These are phyloP conservation scores for Thecophora atra DNA, from an alignment of 2,888 invertebrate species.

Conservation along the genomic window DNA sequence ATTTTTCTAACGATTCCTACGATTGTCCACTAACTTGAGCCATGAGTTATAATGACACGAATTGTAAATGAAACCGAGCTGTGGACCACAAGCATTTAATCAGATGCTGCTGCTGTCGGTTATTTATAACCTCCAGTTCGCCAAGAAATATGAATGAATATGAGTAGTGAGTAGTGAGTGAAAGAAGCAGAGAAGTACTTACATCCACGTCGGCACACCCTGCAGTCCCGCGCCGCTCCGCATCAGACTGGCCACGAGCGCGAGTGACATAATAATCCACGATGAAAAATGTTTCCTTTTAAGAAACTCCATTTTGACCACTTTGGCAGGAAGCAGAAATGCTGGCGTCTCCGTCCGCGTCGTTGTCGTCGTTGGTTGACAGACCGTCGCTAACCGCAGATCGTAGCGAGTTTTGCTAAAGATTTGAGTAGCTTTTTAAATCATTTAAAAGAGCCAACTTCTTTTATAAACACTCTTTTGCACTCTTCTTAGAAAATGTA, in stretches of 20 bases:
- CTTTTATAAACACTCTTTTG: background rate
- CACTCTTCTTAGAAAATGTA: background rate
- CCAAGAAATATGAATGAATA: background rate
- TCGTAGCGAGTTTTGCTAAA: background rate
- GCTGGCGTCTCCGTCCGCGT: background rate
- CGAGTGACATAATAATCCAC: slow-evolving; percentile 61
- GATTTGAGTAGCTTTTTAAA: background rate
- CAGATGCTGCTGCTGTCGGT: background rate
- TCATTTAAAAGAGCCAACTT: background rate
- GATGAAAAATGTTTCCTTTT: slow-evolving; percentile 62
- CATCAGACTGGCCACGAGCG: slow-evolving; percentile 54
- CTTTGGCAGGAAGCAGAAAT: slow-evolving; percentile 42
- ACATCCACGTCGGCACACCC: slow-evolving; percentile 66
- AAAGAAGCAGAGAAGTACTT: slow-evolving; percentile 50
- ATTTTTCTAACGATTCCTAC: too few relatives aligned
- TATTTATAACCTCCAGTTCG: background rate
- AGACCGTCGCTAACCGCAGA: background rate
- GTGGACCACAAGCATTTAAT: too few relatives aligned
- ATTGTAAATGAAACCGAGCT: too few relatives aligned
- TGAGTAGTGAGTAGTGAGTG: background rate
- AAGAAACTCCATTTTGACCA: slow-evolving; percentile 61
- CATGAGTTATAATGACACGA: too few relatives aligned
- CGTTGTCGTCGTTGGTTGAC: background rate
- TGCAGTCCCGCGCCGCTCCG: slow-evolving; percentile 58
- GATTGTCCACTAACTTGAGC: too few relatives aligned